Base-by-base conservation (phyloP, 2,113 vertebrate genomes). In the Pardalotus punctatus region DNA sequence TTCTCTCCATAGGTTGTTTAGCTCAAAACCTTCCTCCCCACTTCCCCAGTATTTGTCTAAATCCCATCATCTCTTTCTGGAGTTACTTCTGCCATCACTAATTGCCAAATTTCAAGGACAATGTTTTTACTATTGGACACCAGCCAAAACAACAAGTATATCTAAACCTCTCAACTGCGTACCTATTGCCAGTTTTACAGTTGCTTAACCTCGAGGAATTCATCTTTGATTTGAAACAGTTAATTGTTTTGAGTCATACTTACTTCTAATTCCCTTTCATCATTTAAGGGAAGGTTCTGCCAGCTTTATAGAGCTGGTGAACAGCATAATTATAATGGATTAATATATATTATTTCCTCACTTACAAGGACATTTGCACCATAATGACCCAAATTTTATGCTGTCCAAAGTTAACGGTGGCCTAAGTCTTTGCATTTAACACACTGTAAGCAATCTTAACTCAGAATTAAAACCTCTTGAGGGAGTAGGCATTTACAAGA, bases 211-310 rank as follows among this genome's bases (percentile, higher is more conserved):
- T 77, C 8, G 0, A 94, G 65, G 85, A 94, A 94, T 97, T 78
- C 47, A 88, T 65, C 57, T 96, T 91, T 72, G 35, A 78, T 96
- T 98, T 96, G 79, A 96, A 95, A 95, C 28, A 80, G 23, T 71
- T 93, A 8, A 47, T 31, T 96, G 81, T 93, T 95, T 91, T 90
- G 79, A 95, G 76, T 79, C 58, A 92, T 64, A 72, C 22, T 80
- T 70, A 80, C 36, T 95, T 96, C 51, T 93, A 40, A 81, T 78
- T 95, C 89, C 29, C 45, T 95, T 93, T 94, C 42, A 66, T 90
- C 42, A 65, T 86, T 93, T 54, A 77, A 91, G 58, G 29, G 84
- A 88, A 82, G 24, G 33, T 81, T 94, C 65, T 77, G 76, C 47
- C 67, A 89, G 20, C 19, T 89, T 58, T 65, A n/a, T 12, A 43